Percentiles rank a stretch among this genome's conserved stretches.
Evolutionary conservation across 2,888 invertebrate genomes (phyloP).

Genomic region (Ormyrus labotus): DNA sequence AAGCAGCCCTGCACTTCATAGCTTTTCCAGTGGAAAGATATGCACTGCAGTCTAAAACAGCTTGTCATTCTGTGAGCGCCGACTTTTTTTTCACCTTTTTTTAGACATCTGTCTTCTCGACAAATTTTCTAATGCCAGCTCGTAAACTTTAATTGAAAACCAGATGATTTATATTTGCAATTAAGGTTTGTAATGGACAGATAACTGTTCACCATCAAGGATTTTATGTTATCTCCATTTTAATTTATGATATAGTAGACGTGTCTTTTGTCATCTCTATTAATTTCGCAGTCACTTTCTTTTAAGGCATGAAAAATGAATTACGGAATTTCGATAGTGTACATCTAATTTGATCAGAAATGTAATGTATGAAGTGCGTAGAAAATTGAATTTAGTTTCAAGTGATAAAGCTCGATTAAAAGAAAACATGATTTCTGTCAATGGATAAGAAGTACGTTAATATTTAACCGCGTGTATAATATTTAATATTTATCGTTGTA

Average conservation of each 20-base stretch:
- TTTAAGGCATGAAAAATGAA: too few relatives aligned
- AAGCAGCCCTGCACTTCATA: background rate
- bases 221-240: slow-evolving; percentile 28
- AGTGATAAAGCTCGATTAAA: too few relatives aligned
- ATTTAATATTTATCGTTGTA: too few relatives aligned
- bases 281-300: slow-evolving; percentile 12
- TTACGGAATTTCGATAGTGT: too few relatives aligned
- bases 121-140: slow-evolving; percentile 25
- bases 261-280: slow-evolving; percentile 29
- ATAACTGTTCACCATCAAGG: slow-evolving; percentile 21
- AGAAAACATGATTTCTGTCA: too few relatives aligned
- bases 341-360: too few relatives aligned
- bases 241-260: slow-evolving; percentile 29
- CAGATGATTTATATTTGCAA: slow-evolving; percentile 35
- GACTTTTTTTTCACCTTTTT: background rate
- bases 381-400: too few relatives aligned
- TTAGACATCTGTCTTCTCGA: slow-evolving; percentile 1
- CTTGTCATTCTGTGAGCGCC: background rate
- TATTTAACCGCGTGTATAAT: too few relatives aligned
- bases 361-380: too few relatives aligned
- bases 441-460: too few relatives aligned
- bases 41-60: background rate
- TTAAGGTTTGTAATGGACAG: slow-evolving; percentile 36
- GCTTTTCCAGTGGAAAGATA: background rate
- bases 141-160: slow-evolving; percentile 50